Conservation (phyloP, 1,140 invertebrate species). For the Micrasema longulum region DNA sequence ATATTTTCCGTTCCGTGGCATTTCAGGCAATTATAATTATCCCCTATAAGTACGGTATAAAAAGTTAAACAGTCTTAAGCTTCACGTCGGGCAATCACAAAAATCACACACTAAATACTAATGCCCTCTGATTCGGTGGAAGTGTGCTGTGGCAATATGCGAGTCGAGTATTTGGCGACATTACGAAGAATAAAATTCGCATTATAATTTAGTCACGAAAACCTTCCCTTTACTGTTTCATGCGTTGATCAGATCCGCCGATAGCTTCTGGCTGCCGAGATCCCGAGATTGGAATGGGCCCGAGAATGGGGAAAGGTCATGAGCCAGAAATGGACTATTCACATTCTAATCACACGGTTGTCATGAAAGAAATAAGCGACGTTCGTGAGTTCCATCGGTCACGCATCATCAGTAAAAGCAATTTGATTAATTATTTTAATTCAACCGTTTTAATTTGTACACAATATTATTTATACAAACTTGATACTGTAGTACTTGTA, state of each 20-base stretch:
- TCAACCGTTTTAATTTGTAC: too few species aligned
- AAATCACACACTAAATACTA: slow-evolving; percentile 30
- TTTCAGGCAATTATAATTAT: slow-evolving; percentile 35
- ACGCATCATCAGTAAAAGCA: slow-evolving; percentile 27
- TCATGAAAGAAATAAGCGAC: slow-evolving; percentile 40
- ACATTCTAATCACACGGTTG: slow-evolving; percentile 52
- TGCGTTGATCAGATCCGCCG: slow-evolving; percentile 40
- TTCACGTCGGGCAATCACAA: slow-evolving; percentile 24
- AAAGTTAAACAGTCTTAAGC: slow-evolving; percentile 19
- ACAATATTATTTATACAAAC: too few species aligned
- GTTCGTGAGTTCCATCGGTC: neutral
- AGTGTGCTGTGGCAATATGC: neutral
- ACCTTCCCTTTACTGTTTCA: slow-evolving; percentile 40
- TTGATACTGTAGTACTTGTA: too few species aligned
- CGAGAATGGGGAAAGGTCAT: slow-evolving; percentile 44
- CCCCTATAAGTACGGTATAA: slow-evolving; percentile 25
- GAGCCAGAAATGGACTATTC: slow-evolving; percentile 34
- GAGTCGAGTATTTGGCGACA: slow-evolving; percentile 20
- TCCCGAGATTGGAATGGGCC: slow-evolving; percentile 36
- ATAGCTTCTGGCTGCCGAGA: slow-evolving; percentile 8
- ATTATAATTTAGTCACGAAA: slow-evolving; percentile 49
- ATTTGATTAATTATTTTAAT: too few species aligned
- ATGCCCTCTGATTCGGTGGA: slow-evolving; percentile 30
- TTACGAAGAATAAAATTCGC: slow-evolving; percentile 33
- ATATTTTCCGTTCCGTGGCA: slow-evolving; percentile 18